Evolutionary conservation across 2,888 invertebrate genomes (phyloP), one percentile per base, ranked within the genome.

Genomic region (Abrostola tripartita): DNA sequence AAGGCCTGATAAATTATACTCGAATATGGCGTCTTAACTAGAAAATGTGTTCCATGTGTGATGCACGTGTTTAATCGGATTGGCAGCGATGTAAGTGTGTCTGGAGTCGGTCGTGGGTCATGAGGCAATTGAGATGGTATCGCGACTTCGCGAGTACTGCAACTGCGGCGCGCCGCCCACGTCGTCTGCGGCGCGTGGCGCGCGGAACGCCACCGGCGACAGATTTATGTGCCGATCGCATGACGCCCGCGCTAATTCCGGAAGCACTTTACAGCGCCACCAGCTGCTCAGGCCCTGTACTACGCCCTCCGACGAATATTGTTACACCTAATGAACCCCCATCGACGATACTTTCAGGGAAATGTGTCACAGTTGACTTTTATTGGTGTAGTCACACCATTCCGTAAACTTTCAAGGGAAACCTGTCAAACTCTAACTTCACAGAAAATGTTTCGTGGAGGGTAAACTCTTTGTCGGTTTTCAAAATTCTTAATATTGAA

Each of bases 211-310:
- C 76, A 77, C 81, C 78, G 85, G 81, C 84, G 90, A 90, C 87
- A 88, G 88, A 92, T 93, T 92, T 91, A 93, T 91, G 88, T 71
- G 79, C 68, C 77, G 85, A 90, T 92, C 83, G 88, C 90, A 89
- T 90, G 89, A 84, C 86, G 86, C 82, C 79, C 75, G 82, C 83
- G 78, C 85, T 86, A 86, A 88, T 88, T 89, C 89, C 84, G 87
- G 87, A 89, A 89, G 81, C 85, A 83, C 82, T 89, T 85, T 75
- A 83, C 81, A 82, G 71, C 78, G 74, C 80, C 78, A 77, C 78
- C 75, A 71, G 73, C 81, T 77, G 69, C 74, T 74, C 71, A 72
- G 68, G 61, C 74, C 84, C 78, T 80, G 76, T 80, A 78, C 67
- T 61, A 56, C 55, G 37, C 65, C 68, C 74, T 68, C 70, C 71